These are phyloP conservation scores for Laothoe populi DNA, from an alignment of 2,888 invertebrate species.

Conservation along the genomic window DNA sequence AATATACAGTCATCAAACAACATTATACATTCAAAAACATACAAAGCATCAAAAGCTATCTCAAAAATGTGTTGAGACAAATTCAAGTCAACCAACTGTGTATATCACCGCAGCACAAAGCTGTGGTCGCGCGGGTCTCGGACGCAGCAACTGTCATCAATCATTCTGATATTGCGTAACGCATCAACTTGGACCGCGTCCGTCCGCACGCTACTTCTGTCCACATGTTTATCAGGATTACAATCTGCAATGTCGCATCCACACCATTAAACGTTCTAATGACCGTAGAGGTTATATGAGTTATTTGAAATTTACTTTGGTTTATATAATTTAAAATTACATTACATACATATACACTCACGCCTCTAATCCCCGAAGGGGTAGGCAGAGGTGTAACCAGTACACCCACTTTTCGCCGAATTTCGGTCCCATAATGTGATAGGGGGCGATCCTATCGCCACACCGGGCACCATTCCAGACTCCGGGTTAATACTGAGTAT, in stretches of 20 bases:
- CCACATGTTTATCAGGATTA: slow-evolving; percentile 50
- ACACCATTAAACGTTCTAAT: not conserved
- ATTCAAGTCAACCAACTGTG: slow-evolving; percentile 22
- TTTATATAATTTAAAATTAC: too few relatives aligned
- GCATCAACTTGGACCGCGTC: slow-evolving; percentile 54
- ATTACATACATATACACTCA: too few relatives aligned
- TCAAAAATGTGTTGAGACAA: not conserved
- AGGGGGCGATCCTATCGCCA: too few relatives aligned
- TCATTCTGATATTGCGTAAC: slow-evolving; percentile 69
- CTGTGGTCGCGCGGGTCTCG: slow-evolving; percentile 15
- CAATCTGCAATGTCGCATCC: slow-evolving; percentile 5
- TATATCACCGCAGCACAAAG: slow-evolving; percentile 24
- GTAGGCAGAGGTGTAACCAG: too few relatives aligned
- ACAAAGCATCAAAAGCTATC: not conserved
- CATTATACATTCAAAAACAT: not conserved
- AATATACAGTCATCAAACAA: too few relatives aligned
- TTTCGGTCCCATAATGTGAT: too few relatives aligned
- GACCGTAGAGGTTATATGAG: not conserved
- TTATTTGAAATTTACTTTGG: too few relatives aligned
- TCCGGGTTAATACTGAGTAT: too few relatives aligned
- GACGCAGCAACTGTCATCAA: slow-evolving; percentile 26
- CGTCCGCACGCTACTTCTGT: slow-evolving; percentile 57
- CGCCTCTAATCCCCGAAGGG: too few relatives aligned
- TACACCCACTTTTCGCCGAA: too few relatives aligned
- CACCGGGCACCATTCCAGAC: too few relatives aligned